phyloP scores from a whole-genome alignment of 2,113 vertebrate genomes.

The Rhinolophus sinicus region DNA sequence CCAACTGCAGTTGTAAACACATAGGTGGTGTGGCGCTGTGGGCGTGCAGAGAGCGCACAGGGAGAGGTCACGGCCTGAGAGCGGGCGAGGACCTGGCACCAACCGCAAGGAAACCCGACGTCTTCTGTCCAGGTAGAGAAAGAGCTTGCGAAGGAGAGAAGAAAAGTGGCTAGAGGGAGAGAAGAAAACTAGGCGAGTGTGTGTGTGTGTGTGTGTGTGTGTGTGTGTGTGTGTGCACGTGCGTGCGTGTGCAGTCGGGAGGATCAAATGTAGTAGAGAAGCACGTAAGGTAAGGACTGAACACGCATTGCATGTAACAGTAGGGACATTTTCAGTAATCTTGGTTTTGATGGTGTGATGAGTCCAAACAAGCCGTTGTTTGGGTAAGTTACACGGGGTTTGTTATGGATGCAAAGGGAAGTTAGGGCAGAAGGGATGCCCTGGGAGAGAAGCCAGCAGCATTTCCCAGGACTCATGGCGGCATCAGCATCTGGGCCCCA shows the following conservation, averaged over 20 bases:
- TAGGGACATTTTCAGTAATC: neutral
- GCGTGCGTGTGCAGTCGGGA: neutral
- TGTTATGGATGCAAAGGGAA: neutral
- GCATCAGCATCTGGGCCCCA: neutral
- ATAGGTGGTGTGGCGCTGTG: too few relatives aligned
- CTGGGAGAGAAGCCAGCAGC: neutral
- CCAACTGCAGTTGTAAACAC: neutral
- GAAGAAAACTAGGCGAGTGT: neutral
- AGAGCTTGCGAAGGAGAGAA: neutral
- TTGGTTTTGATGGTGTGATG: neutral
- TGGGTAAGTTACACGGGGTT: neutral
- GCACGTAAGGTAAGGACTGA: neutral
- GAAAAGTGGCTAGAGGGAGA: too few relatives aligned
- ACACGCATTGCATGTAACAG: neutral
- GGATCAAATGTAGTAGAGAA: neutral
- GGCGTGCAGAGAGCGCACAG: accelerated
- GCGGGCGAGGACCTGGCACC: neutral
- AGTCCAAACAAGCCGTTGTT: neutral
- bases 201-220: neutral
- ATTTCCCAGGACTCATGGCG: neutral
- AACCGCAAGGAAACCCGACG: neutral
- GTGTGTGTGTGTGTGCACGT: too few relatives aligned
- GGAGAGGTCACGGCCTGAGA: neutral
- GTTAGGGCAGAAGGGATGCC: neutral
- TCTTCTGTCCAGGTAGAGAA: neutral